These are phyloP conservation scores for Archaeoteleia sp. DNA, from an alignment of 2,888 invertebrate species.

Conservation along the genomic window DNA sequence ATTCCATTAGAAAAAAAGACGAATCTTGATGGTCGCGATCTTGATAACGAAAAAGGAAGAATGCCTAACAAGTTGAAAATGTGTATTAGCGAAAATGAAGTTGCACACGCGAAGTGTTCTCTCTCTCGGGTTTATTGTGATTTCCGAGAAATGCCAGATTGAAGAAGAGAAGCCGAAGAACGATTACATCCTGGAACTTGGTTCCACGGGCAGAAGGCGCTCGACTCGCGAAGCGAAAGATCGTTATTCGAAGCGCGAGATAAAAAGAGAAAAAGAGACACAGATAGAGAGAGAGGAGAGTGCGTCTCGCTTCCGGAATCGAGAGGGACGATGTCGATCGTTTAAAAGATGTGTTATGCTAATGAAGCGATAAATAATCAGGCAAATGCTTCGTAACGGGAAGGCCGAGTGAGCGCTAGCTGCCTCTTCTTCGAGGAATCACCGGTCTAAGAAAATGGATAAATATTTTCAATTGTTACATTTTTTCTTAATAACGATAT, in stretches of 20 bases:
- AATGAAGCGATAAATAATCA: conserved; percentile 53
- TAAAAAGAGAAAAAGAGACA: conserved; percentile 36
- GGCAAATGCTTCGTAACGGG: conserved; percentile 21
- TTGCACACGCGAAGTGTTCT: conserved; percentile 43
- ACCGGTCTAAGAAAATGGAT: too few relatives aligned
- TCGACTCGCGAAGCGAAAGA: conserved; percentile 14
- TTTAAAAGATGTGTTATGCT: conserved; percentile 47
- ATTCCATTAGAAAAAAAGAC: not conserved
- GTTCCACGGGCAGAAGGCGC: conserved; percentile 25
- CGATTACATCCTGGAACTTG: conserved; percentile 27
- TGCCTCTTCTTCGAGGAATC: too few relatives aligned
- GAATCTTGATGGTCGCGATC: conserved; percentile 30
- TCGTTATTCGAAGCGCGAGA: conserved; percentile 43
- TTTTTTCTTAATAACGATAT: too few relatives aligned
- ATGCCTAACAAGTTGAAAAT: conserved; percentile 39
- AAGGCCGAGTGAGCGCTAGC: not conserved
- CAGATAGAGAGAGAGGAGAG: too few relatives aligned
- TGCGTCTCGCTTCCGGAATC: conserved; percentile 40
- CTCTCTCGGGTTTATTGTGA: conserved; percentile 40
- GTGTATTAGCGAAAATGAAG: conserved; percentile 48
- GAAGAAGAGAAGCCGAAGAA: conserved; percentile 6
- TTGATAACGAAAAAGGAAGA: conserved; percentile 28
- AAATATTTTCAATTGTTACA: too few relatives aligned
- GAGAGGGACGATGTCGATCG: conserved; percentile 46
- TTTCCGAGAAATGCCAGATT: conserved; percentile 35